These are phyloP conservation scores for Notothenia coriiceps DNA, from an alignment of 2,113 vertebrate genomes.

Conservation along the genomic window DNA sequence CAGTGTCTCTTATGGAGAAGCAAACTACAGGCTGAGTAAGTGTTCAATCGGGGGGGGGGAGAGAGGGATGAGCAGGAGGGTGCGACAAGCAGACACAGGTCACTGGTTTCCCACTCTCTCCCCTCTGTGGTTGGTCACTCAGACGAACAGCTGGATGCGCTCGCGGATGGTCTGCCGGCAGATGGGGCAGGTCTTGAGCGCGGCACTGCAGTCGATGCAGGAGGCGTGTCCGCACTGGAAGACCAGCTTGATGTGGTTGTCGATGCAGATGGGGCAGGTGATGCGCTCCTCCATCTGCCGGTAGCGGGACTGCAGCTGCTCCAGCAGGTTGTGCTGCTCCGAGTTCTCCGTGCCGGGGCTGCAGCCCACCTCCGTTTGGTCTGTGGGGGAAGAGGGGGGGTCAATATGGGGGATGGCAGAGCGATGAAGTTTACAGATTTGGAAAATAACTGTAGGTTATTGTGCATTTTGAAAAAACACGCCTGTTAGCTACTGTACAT, in stretches of 20 bases:
- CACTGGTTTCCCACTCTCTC: conserved; percentile 12
- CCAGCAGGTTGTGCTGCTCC: conserved; percentile 94
- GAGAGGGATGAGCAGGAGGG: conserved; percentile 3
- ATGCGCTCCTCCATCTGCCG: conserved; percentile 99
- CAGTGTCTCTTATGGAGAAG: conserved; percentile 17
- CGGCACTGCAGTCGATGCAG: conserved; percentile 93
- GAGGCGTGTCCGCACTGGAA: conserved; percentile 98
- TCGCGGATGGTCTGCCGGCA: conserved; percentile 97
- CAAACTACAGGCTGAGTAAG: conserved; percentile 23
- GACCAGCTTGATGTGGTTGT: conserved; percentile 97
- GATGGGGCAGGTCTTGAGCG: conserved; percentile 95
- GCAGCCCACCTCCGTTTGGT: conserved; percentile 93
- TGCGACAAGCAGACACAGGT: conserved; percentile 19
- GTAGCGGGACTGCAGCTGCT: conserved; percentile 97
- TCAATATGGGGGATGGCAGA: neutral
- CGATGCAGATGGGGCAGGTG: conserved; percentile 99
- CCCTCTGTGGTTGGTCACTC: conserved; percentile 58
- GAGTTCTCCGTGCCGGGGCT: conserved; percentile 86
- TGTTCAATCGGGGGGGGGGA: neutral
- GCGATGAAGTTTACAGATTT: neutral
- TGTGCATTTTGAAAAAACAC: neutral
- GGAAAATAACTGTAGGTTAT: neutral
- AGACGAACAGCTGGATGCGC: conserved; percentile 95
- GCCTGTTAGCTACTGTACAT: too few relatives aligned
- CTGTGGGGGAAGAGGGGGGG: conserved; percentile 68